Conservation (phyloP, 92 coral and sea anemone genomes). For the Umimayanthus kanabou region DNA sequence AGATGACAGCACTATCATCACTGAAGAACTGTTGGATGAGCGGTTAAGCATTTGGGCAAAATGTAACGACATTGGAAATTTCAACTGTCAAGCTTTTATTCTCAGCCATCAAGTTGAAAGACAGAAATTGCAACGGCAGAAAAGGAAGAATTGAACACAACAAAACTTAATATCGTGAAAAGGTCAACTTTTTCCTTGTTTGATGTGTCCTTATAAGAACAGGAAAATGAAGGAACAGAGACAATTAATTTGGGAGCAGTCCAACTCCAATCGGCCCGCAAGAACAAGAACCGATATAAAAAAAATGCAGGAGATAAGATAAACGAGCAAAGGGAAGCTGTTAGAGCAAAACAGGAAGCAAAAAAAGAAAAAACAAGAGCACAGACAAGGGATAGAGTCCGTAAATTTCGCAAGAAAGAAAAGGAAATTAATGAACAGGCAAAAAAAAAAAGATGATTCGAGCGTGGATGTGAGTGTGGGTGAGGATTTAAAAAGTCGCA, state of each 20-base stretch:
- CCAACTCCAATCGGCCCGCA: constrained; percentile 21
- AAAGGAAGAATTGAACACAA: too few species aligned
- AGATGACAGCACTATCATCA: too few species aligned
- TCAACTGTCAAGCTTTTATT: too few species aligned
- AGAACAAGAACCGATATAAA: constrained; percentile 21
- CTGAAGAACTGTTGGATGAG: too few species aligned
- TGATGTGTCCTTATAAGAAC: too few species aligned
- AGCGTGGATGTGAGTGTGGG: neutral
- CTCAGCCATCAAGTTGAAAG: too few species aligned
- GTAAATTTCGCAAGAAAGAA: constrained; percentile 23
- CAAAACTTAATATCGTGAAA: too few species aligned
- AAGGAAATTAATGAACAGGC: constrained; percentile 15
- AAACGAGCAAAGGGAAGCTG: constrained; percentile 34
- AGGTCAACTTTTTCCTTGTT: too few species aligned
- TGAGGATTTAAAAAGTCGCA: constrained; percentile 7
- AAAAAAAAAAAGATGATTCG: constrained; percentile 13
- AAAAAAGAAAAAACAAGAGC: constrained; percentile 16
- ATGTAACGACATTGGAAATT: too few species aligned
- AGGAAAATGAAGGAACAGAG: constrained; percentile 26
- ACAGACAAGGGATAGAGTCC: constrained; percentile 28
- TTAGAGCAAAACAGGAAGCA: constrained; percentile 22
- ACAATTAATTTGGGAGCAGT: constrained; percentile 31
- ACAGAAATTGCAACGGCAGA: too few species aligned
- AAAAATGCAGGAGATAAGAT: constrained; percentile 18
- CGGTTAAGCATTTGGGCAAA: too few species aligned